phyloP scores from a whole-genome alignment of 30 jellyfish, hydroid and myxozoan species.

The Aurelia coerulea region DNA sequence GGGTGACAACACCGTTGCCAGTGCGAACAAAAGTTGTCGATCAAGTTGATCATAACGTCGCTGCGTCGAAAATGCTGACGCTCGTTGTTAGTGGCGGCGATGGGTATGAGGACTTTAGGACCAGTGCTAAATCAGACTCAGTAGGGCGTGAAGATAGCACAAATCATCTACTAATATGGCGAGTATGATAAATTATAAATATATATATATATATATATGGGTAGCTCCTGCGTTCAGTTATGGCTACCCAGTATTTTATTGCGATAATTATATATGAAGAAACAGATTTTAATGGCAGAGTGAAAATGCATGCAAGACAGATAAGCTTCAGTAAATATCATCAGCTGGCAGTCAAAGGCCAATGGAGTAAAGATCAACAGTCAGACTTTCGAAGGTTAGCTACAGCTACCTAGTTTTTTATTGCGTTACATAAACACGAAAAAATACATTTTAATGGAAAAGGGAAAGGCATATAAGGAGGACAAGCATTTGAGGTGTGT shows the following conservation, averaged over 20 bases:
- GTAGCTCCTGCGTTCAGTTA: neutral
- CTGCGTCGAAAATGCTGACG: conserved; percentile 71
- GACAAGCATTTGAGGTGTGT: too few relatives aligned
- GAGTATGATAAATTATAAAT: conserved; percentile 63
- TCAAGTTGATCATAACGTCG: conserved; percentile 51
- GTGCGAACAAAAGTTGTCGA: conserved; percentile 52
- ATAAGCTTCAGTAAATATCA: too few relatives aligned
- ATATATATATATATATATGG: neutral
- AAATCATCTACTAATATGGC: conserved; percentile 96
- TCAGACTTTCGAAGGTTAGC: too few relatives aligned
- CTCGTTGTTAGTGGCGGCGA: conserved; percentile 98
- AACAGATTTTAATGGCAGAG: too few relatives aligned
- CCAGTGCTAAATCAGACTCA: conserved; percentile 92
- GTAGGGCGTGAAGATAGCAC: conserved; percentile 99
- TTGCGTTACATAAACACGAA: too few relatives aligned
- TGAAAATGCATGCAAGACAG: too few relatives aligned
- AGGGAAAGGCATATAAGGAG: too few relatives aligned
- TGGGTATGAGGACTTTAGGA: conserved; percentile 97
- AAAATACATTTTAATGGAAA: too few relatives aligned
- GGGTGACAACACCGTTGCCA: conserved; percentile 42
- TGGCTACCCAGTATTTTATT: neutral
- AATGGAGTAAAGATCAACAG: too few relatives aligned
- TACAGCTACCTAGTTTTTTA: too few relatives aligned
- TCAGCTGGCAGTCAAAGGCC: too few relatives aligned
- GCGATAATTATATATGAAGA: neutral